Evolutionary conservation across 1,140 invertebrate species (phyloP).

Genomic region (Aphidius ervi): DNA sequence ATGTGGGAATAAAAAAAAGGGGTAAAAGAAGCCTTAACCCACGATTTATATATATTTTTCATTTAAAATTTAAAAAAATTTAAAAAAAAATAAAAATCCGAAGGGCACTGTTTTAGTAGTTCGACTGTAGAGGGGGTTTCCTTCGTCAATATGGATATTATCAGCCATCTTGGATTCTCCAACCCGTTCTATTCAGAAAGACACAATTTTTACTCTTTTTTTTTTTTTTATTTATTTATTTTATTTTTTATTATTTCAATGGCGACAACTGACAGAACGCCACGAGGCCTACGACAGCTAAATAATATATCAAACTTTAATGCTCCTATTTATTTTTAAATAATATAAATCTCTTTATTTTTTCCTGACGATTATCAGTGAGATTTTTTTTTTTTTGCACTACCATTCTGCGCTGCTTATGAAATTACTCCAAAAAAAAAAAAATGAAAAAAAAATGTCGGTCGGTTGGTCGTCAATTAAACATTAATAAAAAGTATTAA

Average conservation of each 20-base stretch:
- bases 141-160: slow-evolving; percentile 29
- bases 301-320: neutral
- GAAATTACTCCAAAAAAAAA: neutral
- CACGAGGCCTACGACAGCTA: slow-evolving; percentile 27
- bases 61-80: too few relatives aligned
- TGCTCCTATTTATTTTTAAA: too few relatives aligned
- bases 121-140: slow-evolving; percentile 25
- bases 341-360: too few relatives aligned
- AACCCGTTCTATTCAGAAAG: slow-evolving; percentile 33
- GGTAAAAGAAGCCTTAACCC: too few relatives aligned
- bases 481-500: too few relatives aligned
- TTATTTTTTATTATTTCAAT: neutral
- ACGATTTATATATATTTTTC: too few relatives aligned
- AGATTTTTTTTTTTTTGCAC: too few relatives aligned
- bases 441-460: slow-evolving; percentile 17
- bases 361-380: too few relatives aligned
- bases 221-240: neutral
- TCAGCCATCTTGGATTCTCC: slow-evolving; percentile 47
- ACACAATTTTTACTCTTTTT: too few relatives aligned
- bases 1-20: too few relatives aligned
- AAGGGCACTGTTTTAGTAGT: too few relatives aligned
- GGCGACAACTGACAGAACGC: slow-evolving; percentile 35
- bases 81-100: too few relatives aligned
- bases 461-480: slow-evolving; percentile 9
- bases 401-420: neutral